Conservation (phyloP, 2,888 invertebrate species). For the Diogma glabrata region DNA sequence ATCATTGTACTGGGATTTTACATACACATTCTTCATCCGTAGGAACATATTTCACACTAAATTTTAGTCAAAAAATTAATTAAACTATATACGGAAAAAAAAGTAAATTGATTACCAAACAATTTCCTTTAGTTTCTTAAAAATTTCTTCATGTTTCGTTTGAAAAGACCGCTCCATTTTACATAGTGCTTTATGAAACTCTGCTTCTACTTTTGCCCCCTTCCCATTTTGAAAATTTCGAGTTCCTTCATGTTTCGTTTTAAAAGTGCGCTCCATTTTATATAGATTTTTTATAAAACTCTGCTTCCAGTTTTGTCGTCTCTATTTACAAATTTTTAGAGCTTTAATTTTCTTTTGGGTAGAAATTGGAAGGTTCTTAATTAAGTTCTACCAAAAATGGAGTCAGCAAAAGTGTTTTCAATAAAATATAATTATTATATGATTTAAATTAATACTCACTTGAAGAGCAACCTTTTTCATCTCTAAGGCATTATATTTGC, state of each 20-base stretch:
- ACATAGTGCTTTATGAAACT: conserved; percentile 91
- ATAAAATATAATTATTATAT: background rate
- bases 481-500: conserved; percentile 2
- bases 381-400: conserved; percentile 27
- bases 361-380: conserved; percentile 45
- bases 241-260: no score
- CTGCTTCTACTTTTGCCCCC: conserved; percentile 81
- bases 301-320: no score
- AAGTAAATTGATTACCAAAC: no score
- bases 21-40: conserved; percentile 78
- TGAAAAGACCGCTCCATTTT: conserved; percentile 77
- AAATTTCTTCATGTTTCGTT: conserved; percentile 52
- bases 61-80: no score
- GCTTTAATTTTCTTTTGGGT: conserved; percentile 70
- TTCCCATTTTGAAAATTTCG: no score
- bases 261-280: no score
- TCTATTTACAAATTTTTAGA: conserved; percentile 78
- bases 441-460: background rate
- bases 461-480: conserved; percentile 4
- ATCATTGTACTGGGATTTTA: conserved; percentile 48
- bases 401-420: background rate
- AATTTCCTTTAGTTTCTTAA: conserved; percentile 47
- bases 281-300: no score
- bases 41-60: conserved; percentile 64
- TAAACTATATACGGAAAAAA: no score